A percentile compares a stretch with the other conserved stretches of the same genome.
These are phyloP conservation scores for Bubo bubo DNA, from an alignment of 2,113 vertebrate genomes.

Conservation along the genomic window DNA sequence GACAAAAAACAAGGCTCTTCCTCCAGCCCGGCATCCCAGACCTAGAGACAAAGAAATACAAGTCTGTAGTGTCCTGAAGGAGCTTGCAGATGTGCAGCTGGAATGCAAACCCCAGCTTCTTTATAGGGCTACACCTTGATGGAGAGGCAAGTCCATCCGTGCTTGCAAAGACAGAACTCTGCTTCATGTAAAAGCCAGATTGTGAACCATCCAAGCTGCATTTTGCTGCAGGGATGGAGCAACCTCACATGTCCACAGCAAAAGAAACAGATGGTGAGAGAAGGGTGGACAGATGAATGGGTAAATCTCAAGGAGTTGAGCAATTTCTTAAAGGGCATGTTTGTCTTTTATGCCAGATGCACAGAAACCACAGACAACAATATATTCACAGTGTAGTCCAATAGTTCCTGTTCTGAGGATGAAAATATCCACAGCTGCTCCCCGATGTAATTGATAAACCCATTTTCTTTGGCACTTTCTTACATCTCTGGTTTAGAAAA, in stretches of 20 bases:
- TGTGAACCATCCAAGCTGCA: constrained; percentile 8
- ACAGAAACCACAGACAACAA: not conserved
- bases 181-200: not conserved
- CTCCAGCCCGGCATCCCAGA: constrained; percentile 76
- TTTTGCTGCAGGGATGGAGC: constrained; percentile 48
- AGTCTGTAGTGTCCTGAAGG: not conserved
- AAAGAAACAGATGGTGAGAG: constrained; percentile 57
- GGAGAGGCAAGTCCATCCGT: not conserved
- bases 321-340: constrained; percentile 33
- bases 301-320: not conserved
- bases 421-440: not conserved
- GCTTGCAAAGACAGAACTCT: not conserved
- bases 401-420: not conserved
- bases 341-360: not conserved
- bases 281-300: constrained; percentile 31
- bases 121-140: not conserved
- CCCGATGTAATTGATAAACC: not conserved
- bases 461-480: not conserved
- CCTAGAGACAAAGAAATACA: not conserved
- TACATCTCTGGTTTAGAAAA: not conserved
- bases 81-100: not conserved
- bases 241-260: constrained; percentile 16
- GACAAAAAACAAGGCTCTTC: constrained; percentile 72
- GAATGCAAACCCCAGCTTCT: not conserved
- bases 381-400: not conserved